Evolutionary conservation across 2,113 vertebrate genomes (phyloP), one percentile per base, ranked within the genome.

Genomic region (Potamarius usumacintae): DNA sequence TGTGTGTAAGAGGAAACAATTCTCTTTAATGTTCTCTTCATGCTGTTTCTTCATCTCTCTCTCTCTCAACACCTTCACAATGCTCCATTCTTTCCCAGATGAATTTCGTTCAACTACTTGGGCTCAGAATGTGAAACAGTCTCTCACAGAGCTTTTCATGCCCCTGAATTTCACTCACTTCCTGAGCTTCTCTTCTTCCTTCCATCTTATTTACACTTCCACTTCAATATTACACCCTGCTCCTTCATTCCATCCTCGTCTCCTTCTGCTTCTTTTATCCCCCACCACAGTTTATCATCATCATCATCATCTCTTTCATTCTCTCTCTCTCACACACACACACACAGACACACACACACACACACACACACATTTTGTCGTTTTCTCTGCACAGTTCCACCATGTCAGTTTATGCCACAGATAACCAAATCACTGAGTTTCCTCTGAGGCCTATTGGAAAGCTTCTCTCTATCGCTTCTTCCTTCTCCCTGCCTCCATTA

Each of bases 111-210:
- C 50, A 78, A 15, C 50, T 52, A 1, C 71, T 20, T 42, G 48
- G 34, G 55, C 71, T 81, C 58, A 52, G 25, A 52, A 69, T 62
- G 74, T 85, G 84, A 62, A 76, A 50, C 69, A 62, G 57, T 77
- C 1, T 85, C 52, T 78, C 84, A 11, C 27, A 10, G 30, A 34
- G 60, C 57, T 50, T 53, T 74, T 57, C 58, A 9, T 86, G 76
- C 42, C 27, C 18, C 52, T 62, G 53, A 30, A 52, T 74, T 86
- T 81, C 65, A 22, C 27, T 53, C 81, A 65, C 50, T 63, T 76
- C 82, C 20, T 15, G 52, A 60, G 60, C 76, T 42, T 15, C 86
- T 85, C 92, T 92, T 85, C 89, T 92, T 34, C 58, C 69, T 57
- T 85, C 50, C 65, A 67, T 88, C 83, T 81, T 69, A 69, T 60